Percentiles rank a stretch among this genome's conserved stretches.
phyloP scores from a whole-genome alignment of 2,113 vertebrate species.

The Zosterops pallidus region DNA sequence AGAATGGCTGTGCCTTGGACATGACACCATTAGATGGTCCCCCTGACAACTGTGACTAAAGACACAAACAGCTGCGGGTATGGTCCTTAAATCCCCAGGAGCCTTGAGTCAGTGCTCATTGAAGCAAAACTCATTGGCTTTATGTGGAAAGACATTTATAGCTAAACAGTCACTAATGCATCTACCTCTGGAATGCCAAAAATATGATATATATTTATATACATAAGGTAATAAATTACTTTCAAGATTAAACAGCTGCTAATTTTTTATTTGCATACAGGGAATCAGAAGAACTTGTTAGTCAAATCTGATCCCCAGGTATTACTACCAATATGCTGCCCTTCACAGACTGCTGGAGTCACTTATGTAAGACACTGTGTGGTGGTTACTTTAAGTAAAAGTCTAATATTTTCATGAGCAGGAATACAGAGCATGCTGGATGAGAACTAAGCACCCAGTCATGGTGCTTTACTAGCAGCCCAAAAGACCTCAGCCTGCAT shows the following conservation, averaged over 20 bases:
- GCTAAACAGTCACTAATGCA: neutral
- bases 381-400: neutral
- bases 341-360: neutral
- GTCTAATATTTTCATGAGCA: neutral
- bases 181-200: neutral
- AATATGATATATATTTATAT: neutral
- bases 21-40: neutral
- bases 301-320: neutral
- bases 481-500: neutral
- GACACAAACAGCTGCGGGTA: neutral
- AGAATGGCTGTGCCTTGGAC: neutral
- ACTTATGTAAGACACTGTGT: fast-evolving
- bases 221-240: neutral
- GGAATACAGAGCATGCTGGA: neutral
- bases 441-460: neutral
- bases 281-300: neutral
- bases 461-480: neutral
- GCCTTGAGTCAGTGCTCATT: neutral
- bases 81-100: neutral
- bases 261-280: neutral
- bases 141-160: neutral
- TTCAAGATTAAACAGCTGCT: neutral
- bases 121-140: neutral
- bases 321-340: neutral
- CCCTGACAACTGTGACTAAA: slow-evolving; percentile 8